Conservation (phyloP, 2,888 invertebrate species). For the Megalurothrips usitatus region DNA sequence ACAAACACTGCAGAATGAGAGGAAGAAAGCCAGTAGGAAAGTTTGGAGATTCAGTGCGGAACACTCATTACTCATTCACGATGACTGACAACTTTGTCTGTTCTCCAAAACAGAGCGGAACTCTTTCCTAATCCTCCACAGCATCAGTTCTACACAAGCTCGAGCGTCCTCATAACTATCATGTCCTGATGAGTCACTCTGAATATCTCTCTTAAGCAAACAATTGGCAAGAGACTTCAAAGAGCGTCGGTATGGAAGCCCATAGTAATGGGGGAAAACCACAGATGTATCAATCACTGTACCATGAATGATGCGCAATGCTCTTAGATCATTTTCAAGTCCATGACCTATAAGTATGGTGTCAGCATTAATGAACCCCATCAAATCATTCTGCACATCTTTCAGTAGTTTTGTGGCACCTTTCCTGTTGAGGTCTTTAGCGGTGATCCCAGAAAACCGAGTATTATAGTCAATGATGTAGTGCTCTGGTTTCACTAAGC, state of each 20-base stretch:
- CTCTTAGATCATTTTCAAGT: conserved; percentile 87
- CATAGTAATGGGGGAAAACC: conserved; percentile 78
- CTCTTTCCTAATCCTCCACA: conserved; percentile 66
- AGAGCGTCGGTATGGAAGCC: conserved; percentile 77
- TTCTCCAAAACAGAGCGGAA: conserved; percentile 39
- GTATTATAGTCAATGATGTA: conserved; percentile 92
- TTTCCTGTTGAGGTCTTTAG: conserved; percentile 54
- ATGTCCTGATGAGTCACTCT: conserved; percentile 70
- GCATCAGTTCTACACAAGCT: conserved; percentile 83
- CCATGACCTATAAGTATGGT: conserved; percentile 94
- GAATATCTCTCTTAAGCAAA: conserved; percentile 75
- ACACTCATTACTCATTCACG: background rate
- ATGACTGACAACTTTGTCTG: conserved; percentile 35
- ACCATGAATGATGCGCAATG: conserved; percentile 75
- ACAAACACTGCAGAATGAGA: conserved; percentile 28
- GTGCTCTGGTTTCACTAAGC: conserved; percentile 74
- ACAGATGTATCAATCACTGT: conserved; percentile 87
- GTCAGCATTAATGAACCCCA: conserved; percentile 70
- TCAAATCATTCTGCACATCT: conserved; percentile 81
- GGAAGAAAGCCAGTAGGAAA: background rate
- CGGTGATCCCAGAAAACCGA: conserved; percentile 87
- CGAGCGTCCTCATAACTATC: conserved; percentile 90
- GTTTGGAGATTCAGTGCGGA: background rate
- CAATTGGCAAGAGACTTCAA: conserved; percentile 71
- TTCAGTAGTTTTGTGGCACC: conserved; percentile 63